phyloP scores from a whole-genome alignment of 2,888 invertebrate genomes.

The Luperina nickerlii region DNA sequence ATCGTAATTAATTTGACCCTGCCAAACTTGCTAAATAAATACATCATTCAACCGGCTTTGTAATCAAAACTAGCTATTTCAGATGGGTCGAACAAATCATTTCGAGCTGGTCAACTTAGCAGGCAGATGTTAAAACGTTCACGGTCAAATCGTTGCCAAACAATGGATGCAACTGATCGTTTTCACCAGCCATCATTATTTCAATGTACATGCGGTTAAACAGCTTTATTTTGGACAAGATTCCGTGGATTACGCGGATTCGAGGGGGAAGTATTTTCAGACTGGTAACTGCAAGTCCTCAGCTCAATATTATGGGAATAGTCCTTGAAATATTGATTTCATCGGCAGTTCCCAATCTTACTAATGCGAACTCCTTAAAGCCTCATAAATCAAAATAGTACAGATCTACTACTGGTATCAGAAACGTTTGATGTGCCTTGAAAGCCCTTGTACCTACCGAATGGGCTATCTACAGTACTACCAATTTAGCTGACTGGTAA shows the following conservation, averaged over 20 bases:
- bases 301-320: not conserved
- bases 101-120: slow-evolving; percentile 49
- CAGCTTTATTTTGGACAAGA: not conserved
- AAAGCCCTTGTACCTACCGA: too few relatives aligned
- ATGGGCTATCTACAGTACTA: not conserved
- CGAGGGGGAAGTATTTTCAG: not conserved
- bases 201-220: not conserved
- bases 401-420: too few relatives aligned
- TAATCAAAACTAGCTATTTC: slow-evolving; percentile 27
- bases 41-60: slow-evolving; percentile 26
- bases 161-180: slow-evolving; percentile 49
- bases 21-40: slow-evolving; percentile 40
- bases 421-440: too few relatives aligned
- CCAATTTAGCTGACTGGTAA: not conserved
- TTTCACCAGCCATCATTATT: slow-evolving; percentile 28
- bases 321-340: not conserved
- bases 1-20: slow-evolving; percentile 38
- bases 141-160: slow-evolving; percentile 54
- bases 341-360: too few relatives aligned
- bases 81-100: slow-evolving; percentile 47
- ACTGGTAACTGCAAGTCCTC: not conserved
- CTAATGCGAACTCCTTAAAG: too few relatives aligned
- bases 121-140: slow-evolving; percentile 54
- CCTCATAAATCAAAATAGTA: too few relatives aligned
- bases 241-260: not conserved